Evolutionary conservation across 2,888 invertebrate species (phyloP), one percentile per base, ranked within the genome.

Genomic region (Polietes domitor): DNA sequence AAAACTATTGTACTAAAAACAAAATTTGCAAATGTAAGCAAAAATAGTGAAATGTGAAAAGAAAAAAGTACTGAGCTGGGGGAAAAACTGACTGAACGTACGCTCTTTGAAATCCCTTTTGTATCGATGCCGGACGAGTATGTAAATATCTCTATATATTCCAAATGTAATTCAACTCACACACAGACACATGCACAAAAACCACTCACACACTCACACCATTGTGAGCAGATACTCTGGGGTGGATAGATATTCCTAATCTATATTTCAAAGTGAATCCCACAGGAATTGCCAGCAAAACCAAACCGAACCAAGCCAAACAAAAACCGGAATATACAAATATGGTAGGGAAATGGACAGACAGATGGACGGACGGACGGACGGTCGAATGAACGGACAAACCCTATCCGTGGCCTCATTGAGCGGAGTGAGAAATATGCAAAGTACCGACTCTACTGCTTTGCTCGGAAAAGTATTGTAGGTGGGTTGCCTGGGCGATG

Each of bases 181-280:
- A 43, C 47, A 71, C 37, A 41, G n/a, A 55, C 12, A 58, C 19
- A n/a, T n/a, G n/a, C 24, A 41, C 32, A 68, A 58, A 21, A 58
- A 32, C 21, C 21, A 65, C 24, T 17, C n/a, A 65, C 43, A 70
- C 68, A 53, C 65, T 19, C 47, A 55, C 47, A 53, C 43, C 55
- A 53, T n/a, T 32, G 32, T 72, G 65, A 43, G 72, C 6, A 58
- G 21, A 61, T 26, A 73, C 43, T 24, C 68, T 43, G 43, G 68
- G 68, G 68, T 68, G 24, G 6, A 78, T 43, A 80, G 65, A 73
- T 76, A 81, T 41, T 58, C 58, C 68, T 84, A 78, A 83, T 83
- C 83, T 84, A 75, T 84, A 72, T 81, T 80, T 75, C 72, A 76
- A 76, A 37, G n/a, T 72, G 78, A 78, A 73, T 58, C 80, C 83